phyloP scores from a whole-genome alignment of 2,888 invertebrate genomes.

The Eupeodes latifasciatus region DNA sequence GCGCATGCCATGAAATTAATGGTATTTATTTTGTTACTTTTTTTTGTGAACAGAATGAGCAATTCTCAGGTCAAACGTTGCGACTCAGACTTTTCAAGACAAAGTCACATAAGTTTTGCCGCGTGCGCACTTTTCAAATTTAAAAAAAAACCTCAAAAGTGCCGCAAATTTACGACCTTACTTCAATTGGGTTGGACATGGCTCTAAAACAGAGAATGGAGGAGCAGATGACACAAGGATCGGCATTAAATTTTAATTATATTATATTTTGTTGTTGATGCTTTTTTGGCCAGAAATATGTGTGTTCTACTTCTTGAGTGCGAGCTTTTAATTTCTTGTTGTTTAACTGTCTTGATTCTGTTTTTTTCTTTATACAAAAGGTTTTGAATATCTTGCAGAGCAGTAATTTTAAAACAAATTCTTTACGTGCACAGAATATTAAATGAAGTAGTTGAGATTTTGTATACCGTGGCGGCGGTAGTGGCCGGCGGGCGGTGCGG shows the following conservation, averaged over 20 bases:
- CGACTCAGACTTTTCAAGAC: constrained; percentile 35
- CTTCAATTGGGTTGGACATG: constrained; percentile 75
- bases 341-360: constrained; percentile 56
- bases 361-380: constrained; percentile 46
- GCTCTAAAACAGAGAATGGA: constrained; percentile 54
- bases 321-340: constrained; percentile 53
- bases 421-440: constrained; percentile 73
- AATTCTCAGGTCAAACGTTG: constrained; percentile 63
- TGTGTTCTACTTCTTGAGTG: constrained; percentile 75
- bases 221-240: constrained; percentile 74
- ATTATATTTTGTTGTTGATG: constrained; percentile 50
- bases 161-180: constrained; percentile 78
- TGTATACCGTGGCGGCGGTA: no score
- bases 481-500: not conserved
- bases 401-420: constrained; percentile 73
- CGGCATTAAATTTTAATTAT: constrained; percentile 75
- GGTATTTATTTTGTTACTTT: not conserved
- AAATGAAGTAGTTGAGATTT: constrained; percentile 43
- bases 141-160: constrained; percentile 76
- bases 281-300: constrained; percentile 69
- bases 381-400: constrained; percentile 70
- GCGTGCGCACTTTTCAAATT: constrained; percentile 62
- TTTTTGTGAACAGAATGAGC: constrained; percentile 47
- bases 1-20: constrained; percentile 72
- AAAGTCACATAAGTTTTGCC: constrained; percentile 35